A percentile compares a stretch with the other conserved stretches of the same genome.
These are phyloP conservation scores for Pinctada fucata DNA, from an alignment of 2,888 invertebrate genomes.

Conservation along the genomic window DNA sequence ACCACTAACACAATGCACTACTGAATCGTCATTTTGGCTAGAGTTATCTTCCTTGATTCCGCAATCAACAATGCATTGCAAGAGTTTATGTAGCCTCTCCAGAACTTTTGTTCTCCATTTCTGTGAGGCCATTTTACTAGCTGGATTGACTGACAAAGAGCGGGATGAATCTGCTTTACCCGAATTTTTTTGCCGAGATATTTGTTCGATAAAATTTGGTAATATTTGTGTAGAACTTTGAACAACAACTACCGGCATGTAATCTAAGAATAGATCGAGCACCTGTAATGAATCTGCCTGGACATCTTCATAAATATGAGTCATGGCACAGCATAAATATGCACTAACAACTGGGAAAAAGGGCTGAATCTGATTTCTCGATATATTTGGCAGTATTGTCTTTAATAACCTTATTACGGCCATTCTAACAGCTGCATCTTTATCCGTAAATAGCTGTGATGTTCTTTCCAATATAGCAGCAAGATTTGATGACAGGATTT, in stretches of 20 bases:
- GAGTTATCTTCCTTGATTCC: background rate
- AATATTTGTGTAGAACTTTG: slow-evolving; percentile 85
- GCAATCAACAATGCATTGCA: slow-evolving; percentile 64
- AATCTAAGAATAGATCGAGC: slow-evolving; percentile 86
- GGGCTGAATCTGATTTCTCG: slow-evolving; percentile 78
- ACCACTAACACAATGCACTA: background rate
- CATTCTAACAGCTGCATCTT: slow-evolving; percentile 81
- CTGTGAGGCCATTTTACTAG: slow-evolving; percentile 85
- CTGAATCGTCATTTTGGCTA: background rate
- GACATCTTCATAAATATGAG: slow-evolving; percentile 88
- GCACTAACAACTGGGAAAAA: slow-evolving; percentile 88
- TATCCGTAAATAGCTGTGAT: slow-evolving; percentile 84
- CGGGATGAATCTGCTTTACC: slow-evolving; percentile 77
- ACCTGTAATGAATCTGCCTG: slow-evolving; percentile 90
- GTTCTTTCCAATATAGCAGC: slow-evolving; percentile 84
- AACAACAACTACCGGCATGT: slow-evolving; percentile 83
- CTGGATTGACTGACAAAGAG: slow-evolving; percentile 84
- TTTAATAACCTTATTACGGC: slow-evolving; percentile 79
- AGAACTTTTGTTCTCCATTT: slow-evolving; percentile 89
- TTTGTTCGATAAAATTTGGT: slow-evolving; percentile 89
- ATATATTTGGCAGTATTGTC: slow-evolving; percentile 51
- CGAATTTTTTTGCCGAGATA: slow-evolving; percentile 80
- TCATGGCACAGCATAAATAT: slow-evolving; percentile 92
- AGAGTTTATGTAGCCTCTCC: slow-evolving; percentile 81
- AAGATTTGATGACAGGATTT: slow-evolving; percentile 81